Evolutionary conservation across 1,140 invertebrate species (phyloP).

Genomic region (Ceratitis capitata): DNA sequence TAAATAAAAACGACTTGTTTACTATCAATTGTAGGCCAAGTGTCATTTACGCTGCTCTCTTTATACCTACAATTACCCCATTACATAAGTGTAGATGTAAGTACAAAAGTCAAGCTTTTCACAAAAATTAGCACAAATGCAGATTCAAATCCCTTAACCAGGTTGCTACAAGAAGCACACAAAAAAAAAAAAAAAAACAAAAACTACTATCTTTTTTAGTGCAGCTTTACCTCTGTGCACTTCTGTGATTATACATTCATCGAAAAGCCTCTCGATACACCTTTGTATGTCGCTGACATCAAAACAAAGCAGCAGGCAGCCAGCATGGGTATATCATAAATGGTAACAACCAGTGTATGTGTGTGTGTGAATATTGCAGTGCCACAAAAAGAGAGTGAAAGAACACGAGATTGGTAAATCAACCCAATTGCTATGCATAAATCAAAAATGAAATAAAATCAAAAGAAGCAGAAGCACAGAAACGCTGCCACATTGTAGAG

Average conservation of each 20-base stretch:
- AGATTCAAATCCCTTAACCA: background rate
- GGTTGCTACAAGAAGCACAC: background rate
- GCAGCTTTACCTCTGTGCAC: background rate
- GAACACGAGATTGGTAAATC: background rate
- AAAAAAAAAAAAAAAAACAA: background rate
- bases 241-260: background rate
- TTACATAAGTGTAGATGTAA: too few relatives aligned
- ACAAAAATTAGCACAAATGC: background rate
- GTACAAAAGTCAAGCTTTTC: background rate
- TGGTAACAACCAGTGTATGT: background rate
- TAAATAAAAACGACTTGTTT: too few relatives aligned
- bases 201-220: too few relatives aligned
- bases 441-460: conserved; percentile 13
- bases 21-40: background rate
- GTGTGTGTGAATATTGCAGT: background rate
- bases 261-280: background rate
- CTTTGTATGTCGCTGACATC: background rate
- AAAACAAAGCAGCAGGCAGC: background rate
- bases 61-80: background rate
- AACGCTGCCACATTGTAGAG: background rate
- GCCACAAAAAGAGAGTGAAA: background rate
- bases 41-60: background rate
- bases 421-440: conserved; percentile 19
- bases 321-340: background rate
- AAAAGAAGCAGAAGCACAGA: background rate